A percentile compares a stretch with the other conserved stretches of the same genome.
Conservation (phyloP, 2,888 invertebrate genomes). For the Leptopterna dolabrata region DNA sequence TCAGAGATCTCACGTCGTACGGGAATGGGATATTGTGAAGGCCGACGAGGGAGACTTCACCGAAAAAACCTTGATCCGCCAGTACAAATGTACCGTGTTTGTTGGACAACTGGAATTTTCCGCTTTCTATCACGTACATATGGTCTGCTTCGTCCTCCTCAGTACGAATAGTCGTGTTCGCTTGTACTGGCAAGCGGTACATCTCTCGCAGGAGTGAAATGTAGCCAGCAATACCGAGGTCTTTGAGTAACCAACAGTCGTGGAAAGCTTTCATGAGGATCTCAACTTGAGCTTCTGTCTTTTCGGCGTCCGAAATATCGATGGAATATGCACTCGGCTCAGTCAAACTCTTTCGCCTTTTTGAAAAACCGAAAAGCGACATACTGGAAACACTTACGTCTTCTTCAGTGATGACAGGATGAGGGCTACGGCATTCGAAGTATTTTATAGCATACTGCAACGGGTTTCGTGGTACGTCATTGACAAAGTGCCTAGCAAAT, state of each 20-base stretch:
- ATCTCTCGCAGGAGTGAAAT: background rate
- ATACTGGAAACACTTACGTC: background rate
- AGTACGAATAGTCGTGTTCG: background rate
- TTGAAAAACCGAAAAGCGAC: background rate
- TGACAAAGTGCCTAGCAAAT: conserved; percentile 6
- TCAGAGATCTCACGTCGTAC: background rate
- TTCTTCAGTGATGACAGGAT: background rate
- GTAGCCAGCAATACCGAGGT: background rate
- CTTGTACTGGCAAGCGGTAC: background rate
- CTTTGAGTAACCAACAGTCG: conserved; percentile 12
- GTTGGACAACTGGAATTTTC: background rate
- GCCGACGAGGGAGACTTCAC: background rate
- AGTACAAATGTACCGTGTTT: background rate
- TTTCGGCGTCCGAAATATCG: background rate
- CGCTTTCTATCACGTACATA: conserved; percentile 28
- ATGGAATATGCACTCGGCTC: background rate
- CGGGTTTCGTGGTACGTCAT: background rate
- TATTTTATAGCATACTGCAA: conserved; percentile 18
- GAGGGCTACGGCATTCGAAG: background rate
- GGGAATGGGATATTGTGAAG: background rate
- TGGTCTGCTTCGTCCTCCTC: background rate
- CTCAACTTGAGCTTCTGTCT: background rate
- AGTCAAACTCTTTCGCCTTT: background rate
- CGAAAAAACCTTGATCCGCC: conserved; percentile 22
- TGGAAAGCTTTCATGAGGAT: background rate